Base-by-base conservation (phyloP, 2,888 invertebrate species). In the Lordiphosa fenestrarum region DNA sequence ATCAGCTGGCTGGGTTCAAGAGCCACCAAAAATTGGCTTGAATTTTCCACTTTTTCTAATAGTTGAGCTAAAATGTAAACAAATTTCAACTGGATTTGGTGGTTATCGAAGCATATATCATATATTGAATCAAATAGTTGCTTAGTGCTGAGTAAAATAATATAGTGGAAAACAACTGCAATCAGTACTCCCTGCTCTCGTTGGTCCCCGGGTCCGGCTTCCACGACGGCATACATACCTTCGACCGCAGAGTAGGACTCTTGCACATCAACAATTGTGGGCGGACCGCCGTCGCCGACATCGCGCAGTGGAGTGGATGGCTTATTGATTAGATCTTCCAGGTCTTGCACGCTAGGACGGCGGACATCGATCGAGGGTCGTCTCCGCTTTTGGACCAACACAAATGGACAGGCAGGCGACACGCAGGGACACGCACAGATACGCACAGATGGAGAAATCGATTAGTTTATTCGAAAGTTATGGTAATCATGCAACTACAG, bases 231-330 rank as follows among this genome's bases (percentile, higher is more conserved):
- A 21, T 58, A 68, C 76, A 76, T 89, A 98, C 98, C 98, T 94
- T 99, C 99, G 90, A 97, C 95, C 59, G 97, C 97, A 42, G 98
- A 95, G 90, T 98, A 98, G 87, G 95, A 98, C 88, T 97, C 96
- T 89, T 97, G 96, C 41, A 96, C 95, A 90, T 97, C 97, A 73
- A 97, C 94, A 89, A 98, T 98, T 73, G 93, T 92, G 38, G 98
- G 97, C 71, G 97, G 96, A 63, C 96, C 96, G 70, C 93, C 93
- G 86, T 93, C 92, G 69, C 96, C 97, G 53, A 93, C 89, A 69
- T 95, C 92, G 88, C 93, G 94, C 71, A 98, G 91, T 46, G 98
- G 97, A 53, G 97, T 96, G 49, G 96, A 96, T 41, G 96, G 95
- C 89, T 96, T 95, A 89, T 97, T 96, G 89, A 97, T 95, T 76